Evolutionary conservation across 2,797 vertebrate genomes (phyloP).

Genomic region (Intellagama lesueurii): DNA sequence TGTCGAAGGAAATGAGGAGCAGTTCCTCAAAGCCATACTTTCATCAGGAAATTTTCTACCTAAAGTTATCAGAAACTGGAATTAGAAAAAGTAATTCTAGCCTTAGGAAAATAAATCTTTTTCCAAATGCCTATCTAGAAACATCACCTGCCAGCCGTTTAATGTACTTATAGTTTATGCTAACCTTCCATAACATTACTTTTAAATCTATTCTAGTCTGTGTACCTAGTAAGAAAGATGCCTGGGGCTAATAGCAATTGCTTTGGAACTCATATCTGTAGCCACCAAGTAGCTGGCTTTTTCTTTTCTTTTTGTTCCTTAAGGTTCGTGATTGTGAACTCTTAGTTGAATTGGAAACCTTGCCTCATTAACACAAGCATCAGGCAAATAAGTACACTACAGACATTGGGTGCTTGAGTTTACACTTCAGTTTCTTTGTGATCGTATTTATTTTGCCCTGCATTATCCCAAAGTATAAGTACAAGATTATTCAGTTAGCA

Average conservation of each 20-base stretch:
- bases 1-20: neutral
- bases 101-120: slow-evolving; percentile 55
- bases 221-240: slow-evolving; percentile 45
- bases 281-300: slow-evolving; percentile 33
- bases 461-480: neutral
- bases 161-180: slow-evolving; percentile 63
- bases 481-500: neutral
- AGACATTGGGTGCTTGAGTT: slow-evolving; percentile 42
- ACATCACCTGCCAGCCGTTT: slow-evolving; percentile 66
- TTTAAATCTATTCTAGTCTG: slow-evolving; percentile 49
- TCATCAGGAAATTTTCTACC: slow-evolving; percentile 50
- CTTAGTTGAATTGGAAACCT: slow-evolving; percentile 47
- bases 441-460: slow-evolving; percentile 14
- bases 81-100: slow-evolving; percentile 56
- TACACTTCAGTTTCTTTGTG: slow-evolving; percentile 18
- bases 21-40: slow-evolving; percentile 36
- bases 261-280: slow-evolving; percentile 42
- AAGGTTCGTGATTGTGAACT: slow-evolving; percentile 31
- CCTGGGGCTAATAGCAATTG: slow-evolving; percentile 46
- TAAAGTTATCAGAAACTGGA: slow-evolving; percentile 59
- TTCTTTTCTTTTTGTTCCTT: slow-evolving; percentile 47
- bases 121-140: slow-evolving; percentile 53
- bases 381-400: slow-evolving; percentile 46
- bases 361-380: slow-evolving; percentile 46
- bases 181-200: slow-evolving; percentile 58